Conservation (phyloP, 1,140 invertebrate genomes). For the Anthonomus grandis region DNA sequence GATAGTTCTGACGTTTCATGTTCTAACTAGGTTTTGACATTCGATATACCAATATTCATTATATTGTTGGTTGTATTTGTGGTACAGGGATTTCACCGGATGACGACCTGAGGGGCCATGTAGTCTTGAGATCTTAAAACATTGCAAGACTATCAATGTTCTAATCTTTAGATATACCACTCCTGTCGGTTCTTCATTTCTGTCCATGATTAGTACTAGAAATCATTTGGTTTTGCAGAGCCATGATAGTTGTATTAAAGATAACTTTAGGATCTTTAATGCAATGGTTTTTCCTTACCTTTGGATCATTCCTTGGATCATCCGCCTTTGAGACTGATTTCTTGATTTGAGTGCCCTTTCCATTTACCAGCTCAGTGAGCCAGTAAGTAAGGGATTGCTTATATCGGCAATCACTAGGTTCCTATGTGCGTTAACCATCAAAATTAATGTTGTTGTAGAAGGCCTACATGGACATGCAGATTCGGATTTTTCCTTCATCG, state of each 20-base stretch:
- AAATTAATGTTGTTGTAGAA: too few relatives aligned
- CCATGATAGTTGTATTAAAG: constrained; percentile 1
- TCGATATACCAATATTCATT: not conserved
- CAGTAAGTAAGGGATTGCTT: constrained; percentile 8
- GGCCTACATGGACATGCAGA: too few relatives aligned
- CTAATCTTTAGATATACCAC: too few relatives aligned
- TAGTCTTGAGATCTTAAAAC: too few relatives aligned
- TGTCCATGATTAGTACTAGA: constrained; percentile 6
- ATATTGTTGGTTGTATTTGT: not conserved
- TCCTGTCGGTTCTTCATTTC: not conserved
- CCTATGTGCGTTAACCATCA: constrained; percentile 1
- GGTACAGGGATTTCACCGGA: not conserved
- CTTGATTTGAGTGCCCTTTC: too few relatives aligned
- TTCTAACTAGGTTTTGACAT: not conserved
- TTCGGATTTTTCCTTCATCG: too few relatives aligned
- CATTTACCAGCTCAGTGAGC: constrained; percentile 6
- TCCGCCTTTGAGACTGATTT: too few relatives aligned
- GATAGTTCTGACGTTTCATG: not conserved
- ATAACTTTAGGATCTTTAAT: not conserved
- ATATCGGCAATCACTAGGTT: constrained; percentile 7
- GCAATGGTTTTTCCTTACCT: not conserved
- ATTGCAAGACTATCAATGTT: too few relatives aligned
- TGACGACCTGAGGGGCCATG: constrained; percentile 1
- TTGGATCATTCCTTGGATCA: not conserved
- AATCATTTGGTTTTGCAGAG: constrained; percentile 1